Evolutionary conservation across 2,888 invertebrate species (phyloP).

Genomic region (Mimas tiliae): DNA sequence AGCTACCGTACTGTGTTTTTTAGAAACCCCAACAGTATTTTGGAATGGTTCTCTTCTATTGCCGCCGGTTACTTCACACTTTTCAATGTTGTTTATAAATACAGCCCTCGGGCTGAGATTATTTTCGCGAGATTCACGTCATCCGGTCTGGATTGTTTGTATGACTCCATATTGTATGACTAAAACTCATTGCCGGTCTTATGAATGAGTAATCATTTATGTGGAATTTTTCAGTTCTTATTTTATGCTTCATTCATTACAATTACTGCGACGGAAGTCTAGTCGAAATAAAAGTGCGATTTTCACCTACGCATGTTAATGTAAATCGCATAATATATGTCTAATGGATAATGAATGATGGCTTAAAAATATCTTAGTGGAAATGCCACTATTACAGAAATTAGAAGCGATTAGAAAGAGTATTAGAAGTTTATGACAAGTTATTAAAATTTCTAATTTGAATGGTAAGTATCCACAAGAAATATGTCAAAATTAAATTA

Average conservation of each 20-base stretch:
- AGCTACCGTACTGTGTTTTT: constrained; percentile 39
- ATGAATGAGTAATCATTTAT: constrained; percentile 62
- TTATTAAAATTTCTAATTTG: too few species aligned
- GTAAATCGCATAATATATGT: neutral
- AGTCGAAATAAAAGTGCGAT: neutral
- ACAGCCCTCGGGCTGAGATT: constrained; percentile 58
- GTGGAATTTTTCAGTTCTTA: constrained; percentile 30
- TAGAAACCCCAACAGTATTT: constrained; percentile 40
- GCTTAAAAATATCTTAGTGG: neutral
- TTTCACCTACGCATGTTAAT: neutral
- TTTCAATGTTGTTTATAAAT: constrained; percentile 66
- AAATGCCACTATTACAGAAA: neutral
- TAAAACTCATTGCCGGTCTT: constrained; percentile 61
- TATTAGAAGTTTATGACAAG: neutral
- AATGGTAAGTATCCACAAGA: too few species aligned
- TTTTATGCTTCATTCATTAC: constrained; percentile 25
- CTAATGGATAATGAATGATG: neutral
- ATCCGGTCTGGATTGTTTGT: constrained; percentile 66
- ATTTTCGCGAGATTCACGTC: constrained; percentile 76
- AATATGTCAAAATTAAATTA: too few species aligned
- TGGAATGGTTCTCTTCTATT: constrained; percentile 50
- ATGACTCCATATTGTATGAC: constrained; percentile 71
- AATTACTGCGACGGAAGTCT: constrained; percentile 16
- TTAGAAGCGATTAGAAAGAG: neutral
- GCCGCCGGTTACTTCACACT: constrained; percentile 57